phyloP scores from a whole-genome alignment of 2,888 invertebrate species.

The Rhopalosiphum nymphaeae region DNA sequence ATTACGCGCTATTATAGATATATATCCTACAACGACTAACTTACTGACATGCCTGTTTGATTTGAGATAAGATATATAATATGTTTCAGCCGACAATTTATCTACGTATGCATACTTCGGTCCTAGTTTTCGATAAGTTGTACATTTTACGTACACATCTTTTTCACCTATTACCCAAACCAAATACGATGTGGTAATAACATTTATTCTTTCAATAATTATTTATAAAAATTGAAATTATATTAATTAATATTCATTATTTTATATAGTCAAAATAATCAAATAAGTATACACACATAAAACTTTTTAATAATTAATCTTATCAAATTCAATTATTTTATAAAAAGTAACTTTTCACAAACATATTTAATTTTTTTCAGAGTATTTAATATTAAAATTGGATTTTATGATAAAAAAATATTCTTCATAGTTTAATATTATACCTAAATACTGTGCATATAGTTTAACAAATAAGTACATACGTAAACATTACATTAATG shows the following conservation, averaged over 20 bases:
- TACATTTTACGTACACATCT: background rate
- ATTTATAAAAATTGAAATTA: background rate
- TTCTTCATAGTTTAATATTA: background rate
- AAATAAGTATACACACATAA: background rate
- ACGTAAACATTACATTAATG: slow-evolving; percentile 33
- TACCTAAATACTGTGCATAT: background rate
- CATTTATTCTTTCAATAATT: background rate
- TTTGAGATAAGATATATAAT: slow-evolving; percentile 44
- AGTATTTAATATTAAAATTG: background rate
- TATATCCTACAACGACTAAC: slow-evolving; percentile 15
- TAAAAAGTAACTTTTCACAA: background rate
- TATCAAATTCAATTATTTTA: background rate
- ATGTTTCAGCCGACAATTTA: slow-evolving; percentile 39
- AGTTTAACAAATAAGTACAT: background rate
- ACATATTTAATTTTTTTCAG: background rate
- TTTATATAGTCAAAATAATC: background rate
- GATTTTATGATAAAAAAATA: background rate
- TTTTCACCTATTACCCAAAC: background rate
- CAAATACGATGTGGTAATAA: background rate
- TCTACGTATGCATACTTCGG: background rate
- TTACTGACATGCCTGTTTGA: slow-evolving; percentile 26
- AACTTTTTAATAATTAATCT: background rate
- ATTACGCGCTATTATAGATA: slow-evolving; percentile 24
- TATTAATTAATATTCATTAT: background rate
- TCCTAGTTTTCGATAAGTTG: background rate